Evolutionary conservation across 2,113 vertebrate species (phyloP), one percentile per base, ranked within the genome.

Genomic region (Cricetomys ansorgei): DNA sequence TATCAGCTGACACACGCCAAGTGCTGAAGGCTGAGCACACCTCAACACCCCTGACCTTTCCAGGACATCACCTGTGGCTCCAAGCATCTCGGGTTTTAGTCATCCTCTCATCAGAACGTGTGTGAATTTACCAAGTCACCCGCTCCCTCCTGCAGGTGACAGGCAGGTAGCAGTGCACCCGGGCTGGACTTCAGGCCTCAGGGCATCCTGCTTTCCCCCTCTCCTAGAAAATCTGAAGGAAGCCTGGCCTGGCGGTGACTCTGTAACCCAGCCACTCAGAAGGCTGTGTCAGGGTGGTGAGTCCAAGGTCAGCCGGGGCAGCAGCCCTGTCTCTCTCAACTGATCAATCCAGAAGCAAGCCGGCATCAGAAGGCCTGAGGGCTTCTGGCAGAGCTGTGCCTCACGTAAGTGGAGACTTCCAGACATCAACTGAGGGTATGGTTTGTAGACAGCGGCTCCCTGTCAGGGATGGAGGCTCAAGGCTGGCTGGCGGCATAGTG

Each of bases 81-180:
- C n/a, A 76, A 34, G 79, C 2, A 29, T 43, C 57, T 70, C 10
- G 55, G 19, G 10, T 57, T 64, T n/a, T 11, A 31, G n/a, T n/a
- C 17, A 4, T 27, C 21, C 23, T 59, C 62, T 81, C 85, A 48
- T 40, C 48, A 88, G 67, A 95, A 25, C 57, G 37, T 1, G 4
- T 55, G 62, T 87, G 48, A 50, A 57, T 53, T 57, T 45, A 59
- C 81, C 50, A 76, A 69, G 34, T 81, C 79, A 57, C 43, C 72
- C 53, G n/a, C 0, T 6, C 31, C 55, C 86, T 45, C 85, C 65
- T 16, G 11, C 48, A 76, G 53, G n/a, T 2, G 65, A 19, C 37
- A 12, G 65, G 27, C 0, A 3, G 4, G 8, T 40, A 6, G 55
- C 53, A 57, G 27, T 1, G 40, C 21, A 16, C 45, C 0, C 7